Base-by-base conservation (phyloP, 1,140 invertebrate species). In the Cyclina sinensis region DNA sequence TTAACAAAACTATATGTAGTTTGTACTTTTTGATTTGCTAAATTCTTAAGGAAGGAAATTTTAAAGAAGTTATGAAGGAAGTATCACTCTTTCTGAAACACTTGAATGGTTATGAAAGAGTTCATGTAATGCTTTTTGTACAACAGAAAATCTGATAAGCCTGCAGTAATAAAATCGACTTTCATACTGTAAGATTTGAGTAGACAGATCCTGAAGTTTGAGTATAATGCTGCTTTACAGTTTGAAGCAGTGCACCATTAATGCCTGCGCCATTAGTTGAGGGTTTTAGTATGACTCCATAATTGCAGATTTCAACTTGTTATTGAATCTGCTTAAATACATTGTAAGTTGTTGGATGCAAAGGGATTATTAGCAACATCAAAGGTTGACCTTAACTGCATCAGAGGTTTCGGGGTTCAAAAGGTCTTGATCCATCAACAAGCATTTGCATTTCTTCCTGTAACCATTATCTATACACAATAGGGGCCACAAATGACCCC, bases 381-480 rank as follows among this genome's bases (percentile, higher is more conserved):
- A 78, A 78, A 78, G 74, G 54, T 78, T 78, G 74, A 78, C 74
- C 74, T 37, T 73, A 51, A 32, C 74, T 78, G 74, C 74, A 78
- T 78, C 46, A 35, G 46, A 57, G 35, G 46, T 78, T 57, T 78
- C 30, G 32, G 27, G 39, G 74, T 46, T 78, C 74, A 78, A 54
- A 78, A 78, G 74, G 74, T 78, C 74, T 54, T 21, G 27, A 4
- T 54, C 74, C 27, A 54, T 78, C 74, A 78, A 35, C 74, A 78
- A 54, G 74, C 74, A 78, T 78, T 78, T 78, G 74, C 74, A 78
- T 78, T 78, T 78, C 74, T n/a, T 46, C 48, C 74, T 78, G 46
- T 78, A 78, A 78, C 74, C 74, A 78, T 78, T 78, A 78, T 78
- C 74, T 78, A 78, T 54, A 78, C 74, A 78, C 74, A 78, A 78